Evolutionary conservation across 2,113 vertebrate species (phyloP).

Genomic region (Riparia riparia): DNA sequence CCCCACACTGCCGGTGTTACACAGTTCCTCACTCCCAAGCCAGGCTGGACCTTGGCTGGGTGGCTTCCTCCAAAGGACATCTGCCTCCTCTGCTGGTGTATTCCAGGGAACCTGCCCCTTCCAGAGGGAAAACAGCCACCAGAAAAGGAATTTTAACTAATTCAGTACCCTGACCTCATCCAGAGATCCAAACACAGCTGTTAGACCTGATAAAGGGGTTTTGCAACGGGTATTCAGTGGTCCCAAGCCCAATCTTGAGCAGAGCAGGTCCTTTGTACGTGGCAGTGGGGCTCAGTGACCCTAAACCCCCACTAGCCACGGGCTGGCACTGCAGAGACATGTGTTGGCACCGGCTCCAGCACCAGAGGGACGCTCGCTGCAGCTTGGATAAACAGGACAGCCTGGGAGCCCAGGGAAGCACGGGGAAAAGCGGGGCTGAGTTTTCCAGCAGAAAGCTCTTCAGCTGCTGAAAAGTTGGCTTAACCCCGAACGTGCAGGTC

Average conservation of each 20-base stretch:
- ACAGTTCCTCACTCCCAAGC: accelerated
- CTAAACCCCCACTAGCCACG: not conserved
- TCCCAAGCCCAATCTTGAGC: not conserved
- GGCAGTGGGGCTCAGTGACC: not conserved
- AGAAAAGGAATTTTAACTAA: not conserved
- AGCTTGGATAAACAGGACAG: slow-evolving; percentile 45
- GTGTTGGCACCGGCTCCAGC: not conserved
- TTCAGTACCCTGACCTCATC: not conserved
- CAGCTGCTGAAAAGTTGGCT: not conserved
- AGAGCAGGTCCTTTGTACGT: accelerated
- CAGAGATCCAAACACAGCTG: not conserved
- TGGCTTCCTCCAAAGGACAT: not conserved
- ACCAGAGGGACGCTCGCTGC: not conserved
- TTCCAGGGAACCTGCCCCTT: not conserved
- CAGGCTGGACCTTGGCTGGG: not conserved
- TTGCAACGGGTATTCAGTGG: not conserved
- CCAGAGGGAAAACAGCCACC: not conserved
- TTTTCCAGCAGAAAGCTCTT: not conserved
- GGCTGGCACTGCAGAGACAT: not conserved
- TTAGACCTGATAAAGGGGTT: not conserved
- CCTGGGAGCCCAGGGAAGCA: not conserved
- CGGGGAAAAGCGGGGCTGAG: not conserved
- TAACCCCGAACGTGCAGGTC: accelerated
- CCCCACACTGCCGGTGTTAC: not conserved
- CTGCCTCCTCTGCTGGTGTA: not conserved